Evolutionary conservation across 2,113 vertebrate genomes (phyloP), one percentile per base, ranked within the genome.

Genomic region (Paracanthobrama guichenoti): DNA sequence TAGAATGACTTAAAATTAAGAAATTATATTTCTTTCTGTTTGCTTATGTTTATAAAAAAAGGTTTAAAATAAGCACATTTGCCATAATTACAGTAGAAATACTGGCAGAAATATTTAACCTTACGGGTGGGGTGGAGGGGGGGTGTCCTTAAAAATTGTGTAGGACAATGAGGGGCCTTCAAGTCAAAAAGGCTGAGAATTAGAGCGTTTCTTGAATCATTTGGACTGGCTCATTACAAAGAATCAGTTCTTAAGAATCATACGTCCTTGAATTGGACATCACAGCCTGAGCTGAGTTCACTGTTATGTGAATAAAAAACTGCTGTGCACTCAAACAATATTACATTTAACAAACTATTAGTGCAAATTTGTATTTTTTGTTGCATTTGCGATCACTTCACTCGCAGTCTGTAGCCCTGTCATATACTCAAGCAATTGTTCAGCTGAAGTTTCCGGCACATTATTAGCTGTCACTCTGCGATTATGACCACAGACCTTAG

Each of bases 401-500:
- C 22, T 64, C 5, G 14, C 31, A 46, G 12, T 46, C 42, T 24
- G 42, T 22, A 46, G 22, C 69, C 18, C 66, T 39, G 18, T 14
- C 12, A 12, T 12, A 7, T 14, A 22, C 12, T 46, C 12, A 26
- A 46, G 2, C 20, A 39, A 71, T 22, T 44, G 67, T 18, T 4
- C 6, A 67, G 18, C 18, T 46, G n/a, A 73, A 26, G n/a, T 46
- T 73, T 46, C n/a, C 46, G 11, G 69, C 69, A 73, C 22, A 48
- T 73, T 46, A 72, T 46, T 73, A 46, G n/a, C 69, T 26, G 69
- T 26, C 69, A 73, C 42, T 73, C 42, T 48, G n/a, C 2, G 42
- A 73, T 73, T 48, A 73, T 46, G 39, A 73, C 69, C 42, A 48
- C 69, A 48, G 22, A 73, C 69, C 42, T 9, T 73, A 55, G 50